Evolutionary conservation across 2,797 vertebrate genomes (phyloP), one percentile per base, ranked within the genome.

Genomic region (Hypotaenidia okinawae): DNA sequence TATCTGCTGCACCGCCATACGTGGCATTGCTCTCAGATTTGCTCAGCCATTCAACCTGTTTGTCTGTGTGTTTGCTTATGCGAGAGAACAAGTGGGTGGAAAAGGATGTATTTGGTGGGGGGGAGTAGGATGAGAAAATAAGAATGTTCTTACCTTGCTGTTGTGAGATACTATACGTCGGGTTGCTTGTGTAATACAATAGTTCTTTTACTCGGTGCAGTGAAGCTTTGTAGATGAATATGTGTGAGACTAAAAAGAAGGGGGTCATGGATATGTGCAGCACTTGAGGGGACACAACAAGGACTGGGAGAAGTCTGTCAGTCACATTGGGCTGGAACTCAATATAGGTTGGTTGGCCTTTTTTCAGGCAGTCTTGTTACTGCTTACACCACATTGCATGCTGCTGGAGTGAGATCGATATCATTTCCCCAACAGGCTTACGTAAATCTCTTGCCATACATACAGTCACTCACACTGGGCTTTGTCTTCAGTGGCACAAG

Each of bases 1-100:
- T 68, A 30, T 75, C 37, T 55, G 11, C 68, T 67, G 55, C 2
- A 2, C 14, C 43, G 73, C 64, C 58, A 28, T 2, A 1, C 33
- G 13, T 21, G 19, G 13, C n/a, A 28, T 64, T 11, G 2, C 0
- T 0, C 73, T 84, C 35, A 66, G 52, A 28, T 52, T 17, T n/a
- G 32, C 51, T 86, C 77, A 69, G 4, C 28, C 57, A 13, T 70
- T 86, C 43, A 3, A 8, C 17, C 8, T 39, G 11, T 45, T 61
- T 39, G 32, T 5, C 2, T 3, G 1, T n/a, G 12, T 61, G 37
- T 64, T 77, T 55, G 35, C 52, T 82, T 88, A 14, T n/a, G 32
- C 13, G 25, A 47, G 37, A 86, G 47, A 80, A 62, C 22, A 43
- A 45, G 37, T 45, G 41, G 41, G 25, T 62, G 25, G 51, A 68